Evolutionary conservation across 2,797 vertebrate species (phyloP).

Genomic region (Danio aesculapii): DNA sequence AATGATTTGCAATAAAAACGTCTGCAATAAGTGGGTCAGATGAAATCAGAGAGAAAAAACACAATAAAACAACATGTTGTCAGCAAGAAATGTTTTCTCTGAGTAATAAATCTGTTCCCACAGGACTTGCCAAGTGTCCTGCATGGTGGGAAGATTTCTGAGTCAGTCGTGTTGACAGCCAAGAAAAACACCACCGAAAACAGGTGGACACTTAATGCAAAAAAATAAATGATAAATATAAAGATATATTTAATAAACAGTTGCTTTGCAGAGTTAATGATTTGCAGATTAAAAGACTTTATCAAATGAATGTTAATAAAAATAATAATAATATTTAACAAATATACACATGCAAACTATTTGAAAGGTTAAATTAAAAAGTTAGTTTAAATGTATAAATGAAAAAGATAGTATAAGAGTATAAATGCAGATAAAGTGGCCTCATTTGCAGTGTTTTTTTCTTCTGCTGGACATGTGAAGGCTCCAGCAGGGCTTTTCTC

Average conservation of each 20-base stretch:
- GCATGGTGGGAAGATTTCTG: conserved; percentile 34
- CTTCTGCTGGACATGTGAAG: neutral
- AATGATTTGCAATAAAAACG: neutral
- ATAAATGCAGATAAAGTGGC: no score
- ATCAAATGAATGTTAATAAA: no score
- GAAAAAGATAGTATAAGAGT: no score
- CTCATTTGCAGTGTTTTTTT: neutral
- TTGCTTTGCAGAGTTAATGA: no score
- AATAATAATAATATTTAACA: no score
- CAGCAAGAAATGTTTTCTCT: conserved; percentile 57
- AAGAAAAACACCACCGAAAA: conserved; percentile 69
- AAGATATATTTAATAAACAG: no score
- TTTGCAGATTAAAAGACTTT: no score
- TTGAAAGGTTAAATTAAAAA: no score
- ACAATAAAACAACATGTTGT: conserved; percentile 49
- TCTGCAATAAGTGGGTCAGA: neutral
- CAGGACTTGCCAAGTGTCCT: conserved; percentile 24
- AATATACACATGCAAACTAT: no score
- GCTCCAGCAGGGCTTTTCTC: conserved; percentile 16
- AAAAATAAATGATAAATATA: no score
- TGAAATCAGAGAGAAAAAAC: neutral
- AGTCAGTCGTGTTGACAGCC: conserved; percentile 56
- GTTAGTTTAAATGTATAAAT: no score
- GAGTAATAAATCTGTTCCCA: conserved; percentile 66
- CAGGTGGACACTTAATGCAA: conserved; percentile 22